Base-by-base conservation (phyloP, 2,888 invertebrate genomes). In the Tetrapedia diversipes region DNA sequence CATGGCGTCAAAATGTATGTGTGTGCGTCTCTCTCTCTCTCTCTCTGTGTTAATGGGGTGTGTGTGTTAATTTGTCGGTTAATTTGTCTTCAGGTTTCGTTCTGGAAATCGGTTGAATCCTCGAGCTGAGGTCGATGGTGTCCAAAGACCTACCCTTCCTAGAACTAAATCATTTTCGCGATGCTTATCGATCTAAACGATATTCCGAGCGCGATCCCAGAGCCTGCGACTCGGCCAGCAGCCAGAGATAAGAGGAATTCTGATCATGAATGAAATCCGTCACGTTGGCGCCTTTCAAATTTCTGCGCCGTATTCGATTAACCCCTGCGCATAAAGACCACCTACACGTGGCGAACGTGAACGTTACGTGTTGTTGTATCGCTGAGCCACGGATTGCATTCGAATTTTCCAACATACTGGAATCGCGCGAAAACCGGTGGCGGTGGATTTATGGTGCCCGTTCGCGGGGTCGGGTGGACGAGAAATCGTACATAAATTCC, bases 211-310 rank as follows among this genome's bases (percentile, higher is more conserved):
- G 76, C 66, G 83, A 76, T 59, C 57, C 34, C 53, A 37, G 59
- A n/a, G 59, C 47, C 63, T 65, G 82, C 69, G 73, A 82, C 69
- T 76, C 79, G 79, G 80, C 69, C 71, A 83, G 65, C 68, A 43
- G 45, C 59, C 61, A 47, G 47, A 19, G 77, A 82, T 60, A 74
- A 65, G 67, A 22, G 60, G 65, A 79, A 69, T 75, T 41, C 70
- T 41, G 53, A 79, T 81, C 81, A 66, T 68, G 67, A 45, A 81
- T 51, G 65, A 68, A 81, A 75, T 79, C 80, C 69, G 53, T 74
- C 79, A 74, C 69, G 69, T 71, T 66, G 69, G 16, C 54, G 57
- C 51, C 71, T 79, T 70, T 70, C 66, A 69, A 61, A 81, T 70
- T 82, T 74, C 63, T 70, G 53, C 57, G 41, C 56, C 51, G 34